Conservation (phyloP, 2,113 vertebrate genomes). For the Pedionomus torquatus region DNA sequence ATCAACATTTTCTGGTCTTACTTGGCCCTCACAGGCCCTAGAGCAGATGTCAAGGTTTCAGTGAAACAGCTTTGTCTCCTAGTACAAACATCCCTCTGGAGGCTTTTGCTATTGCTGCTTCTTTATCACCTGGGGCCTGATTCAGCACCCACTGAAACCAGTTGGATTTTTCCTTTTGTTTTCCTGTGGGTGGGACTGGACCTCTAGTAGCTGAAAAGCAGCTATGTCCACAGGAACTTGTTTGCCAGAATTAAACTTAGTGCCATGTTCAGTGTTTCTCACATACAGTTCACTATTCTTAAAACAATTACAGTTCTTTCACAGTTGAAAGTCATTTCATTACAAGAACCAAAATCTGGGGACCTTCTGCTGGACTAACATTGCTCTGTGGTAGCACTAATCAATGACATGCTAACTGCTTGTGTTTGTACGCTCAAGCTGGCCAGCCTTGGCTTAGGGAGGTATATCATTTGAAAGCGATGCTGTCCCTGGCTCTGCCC, state of each 20-base stretch:
- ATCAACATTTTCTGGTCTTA: background rate
- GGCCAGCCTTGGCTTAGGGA: background rate
- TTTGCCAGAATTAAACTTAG: background rate
- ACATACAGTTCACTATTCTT: background rate
- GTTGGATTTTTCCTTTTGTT: background rate
- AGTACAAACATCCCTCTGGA: background rate
- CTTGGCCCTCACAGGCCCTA: background rate
- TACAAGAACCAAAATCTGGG: background rate
- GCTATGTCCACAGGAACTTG: background rate
- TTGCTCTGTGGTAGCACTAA: background rate
- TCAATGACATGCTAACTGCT: accelerated
- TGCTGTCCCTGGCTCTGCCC: background rate
- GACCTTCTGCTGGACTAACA: background rate
- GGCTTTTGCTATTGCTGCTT: background rate
- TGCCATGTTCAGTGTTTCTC: background rate
- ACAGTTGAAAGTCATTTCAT: background rate
- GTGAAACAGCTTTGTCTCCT: background rate
- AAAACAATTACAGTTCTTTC: background rate
- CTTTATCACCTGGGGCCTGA: background rate
- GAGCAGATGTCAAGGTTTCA: background rate
- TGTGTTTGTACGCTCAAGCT: background rate
- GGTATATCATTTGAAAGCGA: accelerated
- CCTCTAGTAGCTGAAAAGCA: background rate
- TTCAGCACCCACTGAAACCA: background rate
- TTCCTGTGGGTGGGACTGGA: background rate